Evolutionary conservation across 2,113 vertebrate species (phyloP).

Genomic region (Apteryx owenii): DNA sequence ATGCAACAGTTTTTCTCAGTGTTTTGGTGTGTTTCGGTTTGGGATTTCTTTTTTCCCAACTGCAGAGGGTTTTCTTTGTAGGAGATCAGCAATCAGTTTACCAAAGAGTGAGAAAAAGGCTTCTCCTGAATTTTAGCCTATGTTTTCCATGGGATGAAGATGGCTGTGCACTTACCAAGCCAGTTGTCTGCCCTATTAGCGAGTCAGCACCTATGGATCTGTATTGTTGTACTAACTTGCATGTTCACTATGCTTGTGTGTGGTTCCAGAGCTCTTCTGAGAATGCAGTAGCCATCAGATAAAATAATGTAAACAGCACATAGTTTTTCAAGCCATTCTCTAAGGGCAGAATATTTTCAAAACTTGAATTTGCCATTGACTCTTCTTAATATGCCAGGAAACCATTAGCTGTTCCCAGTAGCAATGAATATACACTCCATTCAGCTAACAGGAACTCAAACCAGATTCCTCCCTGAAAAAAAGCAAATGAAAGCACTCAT

Average conservation of each 20-base stretch:
- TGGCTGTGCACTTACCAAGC: slow-evolving; percentile 10
- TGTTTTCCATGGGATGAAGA: slow-evolving; percentile 35
- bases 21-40: not conserved
- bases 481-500: not conserved
- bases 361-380: slow-evolving; percentile 31
- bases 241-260: not conserved
- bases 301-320: not conserved
- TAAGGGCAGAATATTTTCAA: not conserved
- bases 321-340: not conserved
- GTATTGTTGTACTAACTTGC: not conserved
- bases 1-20: slow-evolving; percentile 34
- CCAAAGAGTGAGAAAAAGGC: slow-evolving; percentile 22
- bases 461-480: slow-evolving; percentile 33
- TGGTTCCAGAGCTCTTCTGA: slow-evolving; percentile 1
- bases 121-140: slow-evolving; percentile 1
- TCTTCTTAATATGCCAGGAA: not conserved
- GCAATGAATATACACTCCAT: not conserved
- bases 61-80: not conserved
- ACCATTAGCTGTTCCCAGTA: not conserved
- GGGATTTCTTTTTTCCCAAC: too few relatives aligned
- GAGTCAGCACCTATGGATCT: not conserved
- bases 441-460: slow-evolving; percentile 28
- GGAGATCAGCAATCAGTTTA: slow-evolving; percentile 21
- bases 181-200: slow-evolving; percentile 5
- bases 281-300: not conserved